These are phyloP conservation scores for Emydura subglobosa DNA, from an alignment of 2,113 vertebrate species.

Conservation along the genomic window DNA sequence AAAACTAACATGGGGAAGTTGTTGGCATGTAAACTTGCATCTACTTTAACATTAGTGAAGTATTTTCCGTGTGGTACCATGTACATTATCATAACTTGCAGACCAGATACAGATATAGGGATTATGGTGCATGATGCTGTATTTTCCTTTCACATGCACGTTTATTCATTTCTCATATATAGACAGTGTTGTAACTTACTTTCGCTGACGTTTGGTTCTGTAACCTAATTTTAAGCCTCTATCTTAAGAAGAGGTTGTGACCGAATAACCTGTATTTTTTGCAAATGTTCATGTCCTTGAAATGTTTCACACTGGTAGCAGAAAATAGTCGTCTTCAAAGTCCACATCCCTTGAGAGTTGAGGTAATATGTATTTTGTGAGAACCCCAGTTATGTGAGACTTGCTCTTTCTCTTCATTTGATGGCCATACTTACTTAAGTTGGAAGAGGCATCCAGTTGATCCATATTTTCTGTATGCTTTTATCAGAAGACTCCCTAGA, in stretches of 20 bases:
- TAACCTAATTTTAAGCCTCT: not conserved
- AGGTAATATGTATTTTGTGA: not conserved
- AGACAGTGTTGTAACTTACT: conserved; percentile 7
- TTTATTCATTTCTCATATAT: not conserved
- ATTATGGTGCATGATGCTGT: not conserved
- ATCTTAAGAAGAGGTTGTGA: not conserved
- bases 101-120: not conserved
- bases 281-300: not conserved
- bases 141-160: not conserved
- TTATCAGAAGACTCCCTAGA: not conserved
- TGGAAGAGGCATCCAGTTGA: conserved; percentile 37
- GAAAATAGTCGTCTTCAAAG: not conserved
- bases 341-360: not conserved
- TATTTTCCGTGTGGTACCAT: not conserved
- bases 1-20: not conserved
- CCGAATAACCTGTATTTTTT: not conserved
- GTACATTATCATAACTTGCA: not conserved
- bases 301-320: rapidly evolving
- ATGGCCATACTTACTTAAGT: conserved; percentile 28
- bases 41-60: not conserved
- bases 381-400: not conserved
- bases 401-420: not conserved
- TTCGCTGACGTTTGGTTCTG: not conserved
- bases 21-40: conserved; percentile 11
- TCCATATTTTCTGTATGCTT: not conserved